A percentile compares a stretch with the other conserved stretches of the same genome.
Evolutionary conservation across 2,797 vertebrate species (phyloP).

Genomic region (Furcifer pardalis): DNA sequence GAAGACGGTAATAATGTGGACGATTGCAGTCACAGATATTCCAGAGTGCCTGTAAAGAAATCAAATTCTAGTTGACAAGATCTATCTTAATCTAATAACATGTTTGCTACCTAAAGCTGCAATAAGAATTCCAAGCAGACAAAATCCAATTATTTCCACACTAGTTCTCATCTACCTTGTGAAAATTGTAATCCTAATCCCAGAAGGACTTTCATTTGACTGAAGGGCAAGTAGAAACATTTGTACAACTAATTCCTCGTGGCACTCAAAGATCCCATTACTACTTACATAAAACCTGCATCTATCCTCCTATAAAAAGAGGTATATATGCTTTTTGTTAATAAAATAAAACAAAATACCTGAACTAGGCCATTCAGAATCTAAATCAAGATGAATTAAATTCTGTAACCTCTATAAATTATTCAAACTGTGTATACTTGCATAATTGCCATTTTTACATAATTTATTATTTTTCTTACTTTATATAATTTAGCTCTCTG

Average conservation of each 20-base stretch:
- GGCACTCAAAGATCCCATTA: neutral
- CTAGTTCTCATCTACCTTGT: neutral
- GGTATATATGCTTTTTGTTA: neutral
- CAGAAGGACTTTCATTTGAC: neutral
- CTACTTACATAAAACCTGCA: neutral
- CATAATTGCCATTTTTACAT: neutral
- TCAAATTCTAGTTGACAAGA: neutral
- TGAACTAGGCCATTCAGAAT: neutral
- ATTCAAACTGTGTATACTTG: neutral
- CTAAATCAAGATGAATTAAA: neutral
- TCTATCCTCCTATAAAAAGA: neutral
- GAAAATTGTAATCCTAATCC: neutral
- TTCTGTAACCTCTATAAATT: neutral
- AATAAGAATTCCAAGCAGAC: neutral
- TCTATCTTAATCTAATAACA: neutral
- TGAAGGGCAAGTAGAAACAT: neutral
- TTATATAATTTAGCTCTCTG: neutral
- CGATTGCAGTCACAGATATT: constrained; percentile 67
- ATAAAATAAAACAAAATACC: neutral
- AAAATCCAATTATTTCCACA: neutral
- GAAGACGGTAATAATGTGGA: constrained; percentile 73
- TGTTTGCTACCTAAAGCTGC: neutral
- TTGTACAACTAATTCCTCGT: neutral
- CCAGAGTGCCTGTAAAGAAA: constrained; percentile 74
- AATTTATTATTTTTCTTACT: neutral